These are phyloP conservation scores for Noctua janthina DNA, from an alignment of 2,888 invertebrate species.

Conservation along the genomic window DNA sequence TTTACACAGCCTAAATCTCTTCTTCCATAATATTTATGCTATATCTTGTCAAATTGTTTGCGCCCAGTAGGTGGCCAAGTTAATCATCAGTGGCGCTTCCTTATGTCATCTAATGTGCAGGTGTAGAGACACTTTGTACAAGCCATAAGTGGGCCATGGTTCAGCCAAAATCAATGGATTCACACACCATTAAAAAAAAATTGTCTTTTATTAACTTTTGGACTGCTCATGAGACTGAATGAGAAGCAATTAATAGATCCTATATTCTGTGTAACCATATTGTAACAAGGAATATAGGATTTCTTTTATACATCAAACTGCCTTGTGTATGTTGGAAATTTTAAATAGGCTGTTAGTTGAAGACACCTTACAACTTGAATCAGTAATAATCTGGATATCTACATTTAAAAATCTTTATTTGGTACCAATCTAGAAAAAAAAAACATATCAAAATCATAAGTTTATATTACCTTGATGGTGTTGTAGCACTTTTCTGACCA, in stretches of 20 bases:
- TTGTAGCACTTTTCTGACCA: conserved; percentile 95
- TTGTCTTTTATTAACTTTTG: neutral
- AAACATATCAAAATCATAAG: neutral
- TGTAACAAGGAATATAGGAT: neutral
- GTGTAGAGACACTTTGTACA: neutral
- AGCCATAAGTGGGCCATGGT: neutral
- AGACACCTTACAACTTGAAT: neutral
- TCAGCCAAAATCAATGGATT: no score
- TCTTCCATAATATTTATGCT: neutral
- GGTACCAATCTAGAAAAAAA: neutral
- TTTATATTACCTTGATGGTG: conserved; percentile 88
- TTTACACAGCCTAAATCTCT: neutral
- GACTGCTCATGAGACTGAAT: neutral
- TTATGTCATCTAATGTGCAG: neutral
- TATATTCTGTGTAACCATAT: neutral
- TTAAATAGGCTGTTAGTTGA: neutral
- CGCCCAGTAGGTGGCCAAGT: neutral
- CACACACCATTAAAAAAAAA: neutral
- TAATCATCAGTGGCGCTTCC: neutral
- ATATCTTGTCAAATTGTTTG: neutral
- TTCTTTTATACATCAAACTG: neutral
- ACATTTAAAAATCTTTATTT: neutral
- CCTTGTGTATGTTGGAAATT: neutral
- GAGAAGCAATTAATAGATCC: neutral
- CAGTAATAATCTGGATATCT: neutral